Evolutionary conservation across 1,140 invertebrate genomes (phyloP).

Genomic region (Nylanderia fulva): DNA sequence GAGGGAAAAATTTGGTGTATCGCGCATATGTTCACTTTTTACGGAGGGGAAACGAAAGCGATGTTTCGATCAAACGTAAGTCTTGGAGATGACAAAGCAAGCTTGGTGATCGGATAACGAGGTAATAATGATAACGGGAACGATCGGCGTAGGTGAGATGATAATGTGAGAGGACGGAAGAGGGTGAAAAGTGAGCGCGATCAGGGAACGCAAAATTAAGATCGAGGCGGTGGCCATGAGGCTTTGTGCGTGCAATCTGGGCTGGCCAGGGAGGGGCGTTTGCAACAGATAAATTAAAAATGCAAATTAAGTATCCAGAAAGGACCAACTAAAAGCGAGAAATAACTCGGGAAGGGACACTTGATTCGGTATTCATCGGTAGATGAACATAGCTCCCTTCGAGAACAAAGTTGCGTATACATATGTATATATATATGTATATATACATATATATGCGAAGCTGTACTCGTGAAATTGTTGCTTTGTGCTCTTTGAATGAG

Average conservation of each 20-base stretch:
- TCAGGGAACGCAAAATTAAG: conserved; percentile 40
- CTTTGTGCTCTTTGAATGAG: conserved; percentile 29
- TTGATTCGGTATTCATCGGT: conserved; percentile 16
- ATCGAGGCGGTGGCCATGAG: conserved; percentile 79
- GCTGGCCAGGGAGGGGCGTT: conserved; percentile 24
- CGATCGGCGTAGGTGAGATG: not conserved
- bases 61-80: conserved; percentile 12
- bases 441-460: conserved; percentile 14
- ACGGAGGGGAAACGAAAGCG: conserved; percentile 1
- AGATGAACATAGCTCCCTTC: not conserved
- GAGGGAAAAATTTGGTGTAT: conserved; percentile 27
- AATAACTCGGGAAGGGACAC: not conserved
- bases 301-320: conserved; percentile 46
- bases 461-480: conserved; percentile 25
- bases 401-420: conserved; percentile 33
- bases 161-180: not conserved
- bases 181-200: conserved; percentile 20
- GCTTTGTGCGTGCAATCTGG: conserved; percentile 75
- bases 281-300: conserved; percentile 60
- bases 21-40: conserved; percentile 36
- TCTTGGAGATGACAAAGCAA: not conserved
- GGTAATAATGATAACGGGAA: not conserved
- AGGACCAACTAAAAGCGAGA: conserved; percentile 15
- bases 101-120: not conserved
- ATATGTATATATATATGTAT: conserved; percentile 3